Percentiles rank a stretch among this genome's conserved stretches.
These are phyloP conservation scores for Rosalia funebris DNA, from an alignment of 2,888 invertebrate species.

Conservation along the genomic window DNA sequence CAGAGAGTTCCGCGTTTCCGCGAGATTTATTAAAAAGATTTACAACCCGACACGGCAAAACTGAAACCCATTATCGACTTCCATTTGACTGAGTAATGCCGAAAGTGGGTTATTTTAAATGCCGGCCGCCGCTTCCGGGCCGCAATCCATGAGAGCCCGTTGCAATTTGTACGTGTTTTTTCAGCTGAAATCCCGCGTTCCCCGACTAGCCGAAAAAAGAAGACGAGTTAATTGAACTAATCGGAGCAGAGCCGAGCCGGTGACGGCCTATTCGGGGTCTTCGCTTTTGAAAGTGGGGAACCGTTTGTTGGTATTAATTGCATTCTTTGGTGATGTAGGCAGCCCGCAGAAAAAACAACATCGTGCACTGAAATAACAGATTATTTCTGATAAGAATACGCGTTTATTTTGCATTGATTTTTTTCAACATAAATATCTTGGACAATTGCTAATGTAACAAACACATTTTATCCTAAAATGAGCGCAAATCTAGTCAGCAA, in stretches of 20 bases:
- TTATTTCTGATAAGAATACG: too few species aligned
- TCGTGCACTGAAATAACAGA: too few species aligned
- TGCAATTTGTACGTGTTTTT: slow-evolving; percentile 5
- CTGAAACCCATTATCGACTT: slow-evolving; percentile 34
- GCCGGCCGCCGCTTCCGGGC: background rate
- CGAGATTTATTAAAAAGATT: slow-evolving; percentile 38
- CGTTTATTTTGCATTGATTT: too few species aligned
- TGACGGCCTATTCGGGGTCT: background rate
- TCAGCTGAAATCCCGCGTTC: slow-evolving; percentile 11
- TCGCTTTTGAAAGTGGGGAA: background rate
- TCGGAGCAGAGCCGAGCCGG: background rate
- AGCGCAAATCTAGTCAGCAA: too few species aligned
- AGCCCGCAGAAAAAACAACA: too few species aligned
- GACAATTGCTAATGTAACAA: too few species aligned
- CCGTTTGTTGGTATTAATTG: slow-evolving; percentile 2
- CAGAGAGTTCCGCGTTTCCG: slow-evolving; percentile 30
- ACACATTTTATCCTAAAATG: too few species aligned
- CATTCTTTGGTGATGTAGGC: too few species aligned
- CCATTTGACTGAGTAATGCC: slow-evolving; percentile 14
- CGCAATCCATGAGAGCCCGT: slow-evolving; percentile 1
- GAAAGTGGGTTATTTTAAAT: slow-evolving; percentile 40
- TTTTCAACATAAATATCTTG: too few species aligned
- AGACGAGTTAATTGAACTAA: slow-evolving; percentile 9
- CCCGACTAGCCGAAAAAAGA: slow-evolving; percentile 4
- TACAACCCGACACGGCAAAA: slow-evolving; percentile 34